Conservation (phyloP, 2,888 invertebrate species). For the Hirtodrosophila trivittata region DNA sequence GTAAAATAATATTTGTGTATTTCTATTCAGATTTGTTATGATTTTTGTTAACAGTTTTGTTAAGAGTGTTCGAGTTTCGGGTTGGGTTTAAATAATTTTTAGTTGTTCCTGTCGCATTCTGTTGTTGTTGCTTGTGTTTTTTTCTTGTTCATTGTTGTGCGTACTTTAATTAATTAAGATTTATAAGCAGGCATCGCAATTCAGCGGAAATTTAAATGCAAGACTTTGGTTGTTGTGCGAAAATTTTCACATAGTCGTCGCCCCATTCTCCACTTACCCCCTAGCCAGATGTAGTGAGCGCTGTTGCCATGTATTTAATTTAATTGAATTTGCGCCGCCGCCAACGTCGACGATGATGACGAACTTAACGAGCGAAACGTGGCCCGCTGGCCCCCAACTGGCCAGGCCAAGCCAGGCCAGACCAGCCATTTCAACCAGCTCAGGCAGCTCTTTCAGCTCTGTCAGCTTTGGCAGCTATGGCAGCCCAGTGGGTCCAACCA, state of each 20-base stretch:
- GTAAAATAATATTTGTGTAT: neutral
- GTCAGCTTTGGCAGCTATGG: neutral
- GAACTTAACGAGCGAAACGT: slow-evolving; percentile 73
- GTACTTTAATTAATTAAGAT: slow-evolving; percentile 79
- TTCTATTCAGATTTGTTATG: neutral
- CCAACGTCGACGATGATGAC: slow-evolving; percentile 55
- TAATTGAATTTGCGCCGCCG: slow-evolving; percentile 75
- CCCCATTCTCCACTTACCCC: neutral
- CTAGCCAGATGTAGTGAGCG: slow-evolving; percentile 21
- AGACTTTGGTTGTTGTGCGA: slow-evolving; percentile 56
- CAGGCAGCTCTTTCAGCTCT: no score
- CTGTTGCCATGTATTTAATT: slow-evolving; percentile 76
- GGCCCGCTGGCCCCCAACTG: slow-evolving; percentile 27
- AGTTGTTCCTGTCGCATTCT: neutral
- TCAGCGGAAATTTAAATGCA: slow-evolving; percentile 77
- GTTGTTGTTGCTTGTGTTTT: slow-evolving; percentile 4
- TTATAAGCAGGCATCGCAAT: slow-evolving; percentile 68
- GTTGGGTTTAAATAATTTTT: neutral
- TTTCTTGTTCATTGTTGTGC: slow-evolving; percentile 54
- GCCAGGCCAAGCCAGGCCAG: slow-evolving; percentile 20
- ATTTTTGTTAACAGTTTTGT: no score
- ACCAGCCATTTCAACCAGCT: neutral
- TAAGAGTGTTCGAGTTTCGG: slow-evolving; percentile 20
- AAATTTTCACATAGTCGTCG: slow-evolving; percentile 61
- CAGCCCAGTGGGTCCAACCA: neutral